Evolutionary conservation across 2,113 vertebrate species (phyloP).

Genomic region (Octodon degus): DNA sequence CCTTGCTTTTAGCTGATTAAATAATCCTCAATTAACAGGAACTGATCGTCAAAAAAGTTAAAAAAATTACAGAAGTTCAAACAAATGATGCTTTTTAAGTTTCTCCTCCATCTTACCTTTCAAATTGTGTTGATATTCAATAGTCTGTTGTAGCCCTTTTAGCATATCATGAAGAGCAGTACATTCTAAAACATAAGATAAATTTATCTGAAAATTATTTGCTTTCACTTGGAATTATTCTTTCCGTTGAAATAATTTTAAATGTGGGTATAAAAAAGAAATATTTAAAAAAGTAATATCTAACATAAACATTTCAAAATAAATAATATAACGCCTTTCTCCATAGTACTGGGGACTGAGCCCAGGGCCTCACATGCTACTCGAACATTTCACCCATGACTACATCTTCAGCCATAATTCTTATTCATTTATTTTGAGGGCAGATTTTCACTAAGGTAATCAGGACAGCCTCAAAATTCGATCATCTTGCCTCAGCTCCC

Average conservation of each 20-base stretch:
- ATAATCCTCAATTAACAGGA: slow-evolving; percentile 25
- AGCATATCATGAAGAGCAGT: slow-evolving; percentile 87
- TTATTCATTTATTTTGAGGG: neutral
- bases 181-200: slow-evolving; percentile 89
- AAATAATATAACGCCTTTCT: neutral
- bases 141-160: slow-evolving; percentile 89
- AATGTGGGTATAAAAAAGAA: too few species aligned
- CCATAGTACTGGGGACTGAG: neutral
- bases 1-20: slow-evolving; percentile 34
- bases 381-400: neutral
- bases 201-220: slow-evolving; percentile 52
- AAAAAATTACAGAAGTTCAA: neutral
- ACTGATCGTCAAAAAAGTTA: neutral
- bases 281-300: slow-evolving; percentile 33
- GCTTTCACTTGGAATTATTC: slow-evolving; percentile 48
- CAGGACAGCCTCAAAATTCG: neutral
- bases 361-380: neutral
- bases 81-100: slow-evolving; percentile 16
- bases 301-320: neutral
- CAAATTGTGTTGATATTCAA: slow-evolving; percentile 91
- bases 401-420: neutral
- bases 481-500: neutral
- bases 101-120: slow-evolving; percentile 88
- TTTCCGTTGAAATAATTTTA: slow-evolving; percentile 19
- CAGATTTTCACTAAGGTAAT: neutral